Evolutionary conservation across 2,888 invertebrate genomes (phyloP).

Genomic region (Ormyrus labotus): DNA sequence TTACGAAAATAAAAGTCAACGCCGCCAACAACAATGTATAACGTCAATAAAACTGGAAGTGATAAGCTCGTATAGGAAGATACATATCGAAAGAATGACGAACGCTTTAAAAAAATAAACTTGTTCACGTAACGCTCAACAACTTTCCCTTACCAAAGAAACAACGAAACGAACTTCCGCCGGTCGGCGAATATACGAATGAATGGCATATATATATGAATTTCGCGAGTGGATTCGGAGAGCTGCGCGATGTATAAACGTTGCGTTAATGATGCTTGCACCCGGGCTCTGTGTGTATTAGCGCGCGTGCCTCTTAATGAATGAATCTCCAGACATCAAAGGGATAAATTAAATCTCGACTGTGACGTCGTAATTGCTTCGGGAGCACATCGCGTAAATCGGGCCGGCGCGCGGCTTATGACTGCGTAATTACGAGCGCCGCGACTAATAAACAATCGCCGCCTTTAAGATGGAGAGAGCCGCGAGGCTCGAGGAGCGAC

Average conservation of each 20-base stretch:
- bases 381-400: constrained; percentile 16
- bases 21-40: constrained; percentile 23
- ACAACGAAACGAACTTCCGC: not conserved
- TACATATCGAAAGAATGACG: constrained; percentile 2
- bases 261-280: constrained; percentile 54
- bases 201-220: no score
- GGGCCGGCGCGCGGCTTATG: not conserved
- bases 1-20: constrained; percentile 43
- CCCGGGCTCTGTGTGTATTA: constrained; percentile 7
- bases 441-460: constrained; percentile 44
- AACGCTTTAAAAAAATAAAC: constrained; percentile 35
- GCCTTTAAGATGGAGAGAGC: constrained; percentile 1
- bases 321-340: constrained; percentile 60
- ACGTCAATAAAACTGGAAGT: constrained; percentile 21
- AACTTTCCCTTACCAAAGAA: constrained; percentile 29
- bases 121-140: constrained; percentile 22
- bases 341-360: constrained; percentile 58
- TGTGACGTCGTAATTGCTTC: constrained; percentile 57
- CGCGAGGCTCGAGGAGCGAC: not conserved
- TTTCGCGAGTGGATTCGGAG: not conserved
- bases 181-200: no score
- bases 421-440: constrained; percentile 29
- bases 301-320: constrained; percentile 57
- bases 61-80: constrained; percentile 39
- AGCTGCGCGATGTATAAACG: constrained; percentile 26